Conservation (phyloP, 2,888 invertebrate species). For the Petrolisthes manimaculis region DNA sequence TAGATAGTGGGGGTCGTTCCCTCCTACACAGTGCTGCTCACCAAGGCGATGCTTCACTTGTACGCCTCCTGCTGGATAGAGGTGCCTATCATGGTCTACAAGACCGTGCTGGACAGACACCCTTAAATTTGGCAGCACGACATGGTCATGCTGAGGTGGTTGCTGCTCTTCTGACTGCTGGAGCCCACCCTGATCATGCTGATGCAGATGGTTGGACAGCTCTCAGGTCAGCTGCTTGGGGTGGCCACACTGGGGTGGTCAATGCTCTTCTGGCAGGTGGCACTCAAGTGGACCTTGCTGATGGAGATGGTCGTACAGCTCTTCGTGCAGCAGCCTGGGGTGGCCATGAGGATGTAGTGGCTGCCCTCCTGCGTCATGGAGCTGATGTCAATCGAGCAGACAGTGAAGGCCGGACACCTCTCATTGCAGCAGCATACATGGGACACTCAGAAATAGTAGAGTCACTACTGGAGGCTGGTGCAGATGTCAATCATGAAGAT, state of each 20-base stretch:
- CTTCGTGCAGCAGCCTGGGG: constrained; percentile 84
- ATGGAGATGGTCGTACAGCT: constrained; percentile 91
- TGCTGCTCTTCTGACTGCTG: constrained; percentile 78
- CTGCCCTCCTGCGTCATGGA: constrained; percentile 69
- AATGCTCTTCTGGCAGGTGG: constrained; percentile 75
- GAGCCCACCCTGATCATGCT: constrained; percentile 81
- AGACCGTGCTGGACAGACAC: constrained; percentile 85
- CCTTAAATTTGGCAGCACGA: constrained; percentile 86
- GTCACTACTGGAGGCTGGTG: constrained; percentile 84
- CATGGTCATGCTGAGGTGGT: constrained; percentile 71
- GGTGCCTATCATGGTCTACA: constrained; percentile 76
- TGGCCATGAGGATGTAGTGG: constrained; percentile 72
- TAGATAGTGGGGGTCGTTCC: constrained; percentile 77
- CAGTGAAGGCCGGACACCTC: constrained; percentile 72
- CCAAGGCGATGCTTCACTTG: constrained; percentile 79
- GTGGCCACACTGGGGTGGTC: constrained; percentile 81
- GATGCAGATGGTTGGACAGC: constrained; percentile 92
- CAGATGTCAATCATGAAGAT: constrained; percentile 78
- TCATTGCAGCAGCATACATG: constrained; percentile 84
- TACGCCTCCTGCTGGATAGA: constrained; percentile 77
- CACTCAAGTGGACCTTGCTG: constrained; percentile 72
- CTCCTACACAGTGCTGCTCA: constrained; percentile 82
- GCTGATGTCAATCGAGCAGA: constrained; percentile 72
- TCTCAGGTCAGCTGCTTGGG: constrained; percentile 93
- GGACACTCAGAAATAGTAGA: constrained; percentile 92